Evolutionary conservation across 2,113 vertebrate genomes (phyloP), one percentile per base, ranked within the genome.

Genomic region (Ellobius talpinus): DNA sequence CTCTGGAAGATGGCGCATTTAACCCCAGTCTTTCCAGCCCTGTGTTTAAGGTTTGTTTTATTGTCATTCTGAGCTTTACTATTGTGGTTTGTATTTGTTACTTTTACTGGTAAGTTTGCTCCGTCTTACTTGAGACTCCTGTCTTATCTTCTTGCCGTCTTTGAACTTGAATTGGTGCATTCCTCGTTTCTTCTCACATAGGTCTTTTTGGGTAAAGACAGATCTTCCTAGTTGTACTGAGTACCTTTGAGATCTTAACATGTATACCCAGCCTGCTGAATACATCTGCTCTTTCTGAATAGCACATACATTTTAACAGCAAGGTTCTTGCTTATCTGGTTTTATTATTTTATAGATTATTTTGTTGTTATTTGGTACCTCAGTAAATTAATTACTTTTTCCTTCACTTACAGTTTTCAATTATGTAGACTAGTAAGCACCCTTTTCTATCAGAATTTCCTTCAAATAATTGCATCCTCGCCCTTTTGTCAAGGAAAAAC

Each of bases 241-340:
- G 85, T 87, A 82, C 50, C 70, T 95, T 31, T 63, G 39, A 94
- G 79, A 84, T 61, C 94, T 73, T 87, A 94, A 79, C 42, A 19
- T 21, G 65, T 33, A 66, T 78, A 36, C 55, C 42, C 39, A 79
- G 47, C 45, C 17, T 94, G 23, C 24, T 89, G 87, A 79, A 36
- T 70, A 77, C 42, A 52, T 66, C 94, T 13, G 55, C 13, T 94
- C 7, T 74, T 91, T 31, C 45, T 93, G 55, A 93, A 73, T 21
- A 91, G 12, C 81, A 42, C 14, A 29, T 90, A 24, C 26, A 73
- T 89, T 89, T 96, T 91, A 72, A 74, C 89, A 39, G 66, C 90
- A 65, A 39, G 61, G 24, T 19, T 63, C 55, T 55, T 88, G 36
- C 50, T 88, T 68, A 87, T 42, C 17, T 72, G 74, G 58, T 78